Base-by-base conservation (phyloP, 2,888 invertebrate species). In the Morpho deidamia region DNA sequence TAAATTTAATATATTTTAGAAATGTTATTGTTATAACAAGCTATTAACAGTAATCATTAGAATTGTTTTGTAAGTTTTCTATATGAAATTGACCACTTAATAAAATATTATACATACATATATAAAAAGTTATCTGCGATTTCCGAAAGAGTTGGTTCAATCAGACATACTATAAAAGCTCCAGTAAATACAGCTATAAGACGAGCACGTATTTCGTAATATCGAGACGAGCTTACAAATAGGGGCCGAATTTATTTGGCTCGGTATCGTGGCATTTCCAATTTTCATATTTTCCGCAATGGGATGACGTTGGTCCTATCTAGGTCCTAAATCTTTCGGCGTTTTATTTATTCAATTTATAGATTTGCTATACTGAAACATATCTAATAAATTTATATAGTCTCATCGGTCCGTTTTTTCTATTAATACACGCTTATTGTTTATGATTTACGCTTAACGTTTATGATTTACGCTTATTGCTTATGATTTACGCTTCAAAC, bases 201-300 rank as follows among this genome's bases (percentile, higher is more conserved):
- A 45, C 34, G 46, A 37, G 40, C 47, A 46, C 39, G 34, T 39
- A 11, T n/a, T 42, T 33, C 43, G 42, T 38, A 49, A 47, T 51
- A 56, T 37, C 11, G 45, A 56, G 45, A 48, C 54, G 81, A 67
- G 71, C 73, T 72, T 73, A 76, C 80, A 82, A 84, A 83, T 82
- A 79, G 76, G 78, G 73, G 65, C 64, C 72, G 76, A 79, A 84
- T 84, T 82, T 84, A 85, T 84, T 76, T 74, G 74, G 67, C 73
- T 70, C 70, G 70, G 71, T 74, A 76, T 74, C 74, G 73, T 64
- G 65, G 66, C 68, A 71, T 82, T 83, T 82, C 85, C 87, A 86
- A 86, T 87, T 86, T 86, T 84, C 86, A 83, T 86, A 87, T 86
- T 85, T 86, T 79, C 75, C 77, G 72, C 76, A 74, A 67, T 69